Conservation (phyloP, 2,888 invertebrate species). For the Scaptodrosophila latifasciaeformis region DNA sequence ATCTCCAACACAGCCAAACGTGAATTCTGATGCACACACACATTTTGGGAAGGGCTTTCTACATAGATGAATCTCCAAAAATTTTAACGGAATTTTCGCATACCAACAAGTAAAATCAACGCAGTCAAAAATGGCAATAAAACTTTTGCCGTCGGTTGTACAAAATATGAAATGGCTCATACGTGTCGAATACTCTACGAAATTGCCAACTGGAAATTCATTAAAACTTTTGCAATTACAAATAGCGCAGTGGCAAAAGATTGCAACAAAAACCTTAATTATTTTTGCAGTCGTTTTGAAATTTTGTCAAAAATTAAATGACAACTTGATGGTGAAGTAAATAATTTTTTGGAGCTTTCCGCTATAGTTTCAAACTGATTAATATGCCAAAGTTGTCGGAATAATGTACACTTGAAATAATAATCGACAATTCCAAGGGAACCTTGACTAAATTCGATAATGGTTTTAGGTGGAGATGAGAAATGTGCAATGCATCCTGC, state of each 20-base stretch:
- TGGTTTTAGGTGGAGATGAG: too few relatives aligned
- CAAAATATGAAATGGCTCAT: slow-evolving; percentile 30
- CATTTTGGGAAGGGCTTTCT: too few relatives aligned
- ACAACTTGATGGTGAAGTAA: too few relatives aligned
- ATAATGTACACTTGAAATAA: too few relatives aligned
- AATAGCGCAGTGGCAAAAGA: slow-evolving; percentile 19
- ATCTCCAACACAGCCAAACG: slow-evolving; percentile 11
- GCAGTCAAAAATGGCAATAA: slow-evolving; percentile 45
- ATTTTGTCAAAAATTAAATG: slow-evolving; percentile 27
- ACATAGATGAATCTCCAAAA: too few relatives aligned
- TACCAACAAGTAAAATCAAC: slow-evolving; percentile 34
- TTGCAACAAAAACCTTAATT: slow-evolving; percentile 51
- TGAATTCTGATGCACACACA: too few relatives aligned
- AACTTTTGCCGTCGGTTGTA: slow-evolving; percentile 35
- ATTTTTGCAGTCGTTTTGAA: slow-evolving; percentile 35
- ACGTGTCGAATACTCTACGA: slow-evolving; percentile 12
- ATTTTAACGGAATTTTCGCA: neutral
- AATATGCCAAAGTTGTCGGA: too few relatives aligned
- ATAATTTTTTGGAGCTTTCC: too few relatives aligned
- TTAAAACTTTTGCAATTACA: slow-evolving; percentile 57
- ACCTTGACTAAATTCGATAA: too few relatives aligned
- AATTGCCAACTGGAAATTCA: slow-evolving; percentile 40
- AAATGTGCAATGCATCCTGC: slow-evolving; percentile 45
- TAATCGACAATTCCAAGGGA: too few relatives aligned
- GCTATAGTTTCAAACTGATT: too few relatives aligned